These are phyloP conservation scores for Hydroisotoma schaefferi DNA, from an alignment of 2,888 invertebrate genomes.

Conservation along the genomic window DNA sequence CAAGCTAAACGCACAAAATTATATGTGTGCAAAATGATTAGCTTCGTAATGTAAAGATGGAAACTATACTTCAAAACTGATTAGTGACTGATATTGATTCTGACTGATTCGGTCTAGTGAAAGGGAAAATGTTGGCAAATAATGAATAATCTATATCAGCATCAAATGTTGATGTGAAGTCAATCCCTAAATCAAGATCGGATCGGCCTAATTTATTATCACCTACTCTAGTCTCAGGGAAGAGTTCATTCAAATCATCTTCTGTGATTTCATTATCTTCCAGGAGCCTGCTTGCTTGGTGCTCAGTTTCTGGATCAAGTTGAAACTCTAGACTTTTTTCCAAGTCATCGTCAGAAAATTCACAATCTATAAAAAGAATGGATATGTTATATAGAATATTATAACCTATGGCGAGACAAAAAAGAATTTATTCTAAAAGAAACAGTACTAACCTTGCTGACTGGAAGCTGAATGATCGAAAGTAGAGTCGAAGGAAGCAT, in stretches of 20 bases:
- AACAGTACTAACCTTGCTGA: constrained; percentile 38
- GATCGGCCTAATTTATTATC: constrained; percentile 39
- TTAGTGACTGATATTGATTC: constrained; percentile 46
- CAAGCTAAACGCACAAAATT: too few species aligned
- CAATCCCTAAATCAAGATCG: constrained; percentile 47
- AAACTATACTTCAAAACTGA: constrained; percentile 34
- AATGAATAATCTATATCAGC: constrained; percentile 47
- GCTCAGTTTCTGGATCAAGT: constrained; percentile 61
- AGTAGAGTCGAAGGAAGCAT: constrained; percentile 47
- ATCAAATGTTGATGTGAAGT: constrained; percentile 40
- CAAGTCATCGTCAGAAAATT: constrained; percentile 58
- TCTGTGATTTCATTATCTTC: constrained; percentile 68
- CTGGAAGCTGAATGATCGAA: constrained; percentile 46
- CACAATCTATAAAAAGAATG: constrained; percentile 37
- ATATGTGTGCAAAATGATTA: too few species aligned
- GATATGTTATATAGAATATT: too few species aligned
- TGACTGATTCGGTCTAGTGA: constrained; percentile 36
- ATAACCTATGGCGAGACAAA: neutral
- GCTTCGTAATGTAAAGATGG: neutral
- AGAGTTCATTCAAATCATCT: constrained; percentile 78
- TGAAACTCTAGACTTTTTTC: constrained; percentile 60
- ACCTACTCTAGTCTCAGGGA: constrained; percentile 56
- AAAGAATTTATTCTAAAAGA: neutral
- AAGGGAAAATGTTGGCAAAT: constrained; percentile 45
- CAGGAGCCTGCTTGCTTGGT: constrained; percentile 63